A percentile compares a stretch with the other conserved stretches of the same genome.
Conservation (phyloP, 2,113 vertebrate species). For the Urocynchramus pylzowi region DNA sequence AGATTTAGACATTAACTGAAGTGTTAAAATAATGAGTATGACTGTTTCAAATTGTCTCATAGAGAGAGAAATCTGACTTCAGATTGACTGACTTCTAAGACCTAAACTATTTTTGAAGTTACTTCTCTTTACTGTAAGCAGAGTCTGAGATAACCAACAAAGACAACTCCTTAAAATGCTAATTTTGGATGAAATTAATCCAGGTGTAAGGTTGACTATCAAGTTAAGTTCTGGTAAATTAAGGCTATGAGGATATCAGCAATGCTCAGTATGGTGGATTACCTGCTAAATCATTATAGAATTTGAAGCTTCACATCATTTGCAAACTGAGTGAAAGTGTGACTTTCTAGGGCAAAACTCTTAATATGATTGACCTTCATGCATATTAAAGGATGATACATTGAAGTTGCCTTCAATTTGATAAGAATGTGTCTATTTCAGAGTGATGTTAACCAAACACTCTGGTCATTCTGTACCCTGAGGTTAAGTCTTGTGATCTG, state of each 20-base stretch:
- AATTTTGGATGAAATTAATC: background rate
- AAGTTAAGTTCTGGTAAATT: background rate
- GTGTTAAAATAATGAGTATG: background rate
- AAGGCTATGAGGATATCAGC: background rate
- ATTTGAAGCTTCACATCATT: background rate
- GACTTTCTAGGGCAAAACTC: background rate
- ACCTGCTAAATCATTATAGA: background rate
- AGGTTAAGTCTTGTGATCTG: background rate
- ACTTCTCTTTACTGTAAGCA: background rate
- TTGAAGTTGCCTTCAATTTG: background rate
- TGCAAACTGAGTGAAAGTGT: background rate
- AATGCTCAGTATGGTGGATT: background rate
- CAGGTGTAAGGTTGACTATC: background rate
- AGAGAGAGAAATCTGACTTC: background rate
- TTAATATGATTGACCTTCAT: background rate
- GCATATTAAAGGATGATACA: background rate
- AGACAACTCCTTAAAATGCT: background rate
- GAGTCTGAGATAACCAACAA: background rate
- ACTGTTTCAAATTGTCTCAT: background rate
- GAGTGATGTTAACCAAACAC: background rate
- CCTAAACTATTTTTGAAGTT: background rate
- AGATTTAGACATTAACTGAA: background rate
- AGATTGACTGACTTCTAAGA: background rate
- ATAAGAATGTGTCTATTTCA: background rate
- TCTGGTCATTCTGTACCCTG: background rate